These are phyloP conservation scores for Karalla daura DNA, from an alignment of 2,797 vertebrate genomes.

Conservation along the genomic window DNA sequence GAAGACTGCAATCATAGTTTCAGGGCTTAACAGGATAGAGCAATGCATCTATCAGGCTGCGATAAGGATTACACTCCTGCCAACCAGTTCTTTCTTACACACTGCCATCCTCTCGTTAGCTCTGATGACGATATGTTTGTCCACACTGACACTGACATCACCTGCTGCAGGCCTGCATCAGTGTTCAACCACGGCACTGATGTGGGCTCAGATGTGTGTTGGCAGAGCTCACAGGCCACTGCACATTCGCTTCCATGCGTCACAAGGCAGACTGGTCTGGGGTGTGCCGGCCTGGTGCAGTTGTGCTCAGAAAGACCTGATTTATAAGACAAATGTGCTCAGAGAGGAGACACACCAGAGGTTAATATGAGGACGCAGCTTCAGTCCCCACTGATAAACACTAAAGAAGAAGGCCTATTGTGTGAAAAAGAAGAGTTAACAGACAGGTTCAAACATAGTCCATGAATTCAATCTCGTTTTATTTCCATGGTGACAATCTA, in stretches of 20 bases:
- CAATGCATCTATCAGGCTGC: background rate
- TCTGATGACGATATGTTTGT: constrained; percentile 22
- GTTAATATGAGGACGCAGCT: background rate
- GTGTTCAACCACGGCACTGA: background rate
- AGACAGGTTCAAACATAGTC: too few relatives aligned
- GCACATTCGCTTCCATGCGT: background rate
- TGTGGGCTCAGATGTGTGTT: background rate
- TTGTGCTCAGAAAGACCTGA: too few relatives aligned
- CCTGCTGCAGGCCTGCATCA: background rate
- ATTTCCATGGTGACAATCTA: too few relatives aligned
- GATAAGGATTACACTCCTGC: constrained; percentile 22
- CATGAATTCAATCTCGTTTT: too few relatives aligned
- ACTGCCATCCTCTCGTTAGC: constrained; percentile 13
- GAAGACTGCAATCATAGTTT: constrained; percentile 24
- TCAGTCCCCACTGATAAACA: background rate
- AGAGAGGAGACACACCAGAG: background rate
- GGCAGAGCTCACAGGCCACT: background rate
- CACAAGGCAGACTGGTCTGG: background rate
- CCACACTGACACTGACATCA: background rate
- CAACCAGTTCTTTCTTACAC: constrained; percentile 20
- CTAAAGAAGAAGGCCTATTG: too few relatives aligned
- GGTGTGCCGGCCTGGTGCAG: too few relatives aligned
- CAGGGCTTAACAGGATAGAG: constrained; percentile 14
- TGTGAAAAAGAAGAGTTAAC: background rate
- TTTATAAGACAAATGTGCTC: too few relatives aligned